Base-by-base conservation (phyloP, 2,797 vertebrate genomes). In the Lepus oiostolus region DNA sequence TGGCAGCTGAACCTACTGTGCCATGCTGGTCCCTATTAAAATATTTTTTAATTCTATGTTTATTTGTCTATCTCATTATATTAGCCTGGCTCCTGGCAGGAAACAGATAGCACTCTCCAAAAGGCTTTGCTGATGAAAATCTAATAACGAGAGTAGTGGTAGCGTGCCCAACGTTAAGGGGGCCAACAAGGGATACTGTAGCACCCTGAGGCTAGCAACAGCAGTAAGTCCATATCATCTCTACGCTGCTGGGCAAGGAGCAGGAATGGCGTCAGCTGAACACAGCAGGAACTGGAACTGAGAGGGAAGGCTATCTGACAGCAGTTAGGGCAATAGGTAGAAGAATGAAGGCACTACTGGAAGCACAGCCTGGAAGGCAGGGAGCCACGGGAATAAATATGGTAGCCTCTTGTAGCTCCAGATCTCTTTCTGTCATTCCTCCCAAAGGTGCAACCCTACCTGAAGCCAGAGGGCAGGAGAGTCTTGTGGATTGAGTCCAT, bases 41-140 rank as follows among this genome's bases (percentile, higher is more conserved):
- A 47, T 47, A 47, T 47, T 47, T 7, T 47, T 93, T 96, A 90
- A 90, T 72, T 81, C 82, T 47, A 14, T 82, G 63, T 94, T 81
- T 95, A 89, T 92, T 79, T 94, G n/a, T 85, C 92, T 77, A 21
- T 85, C 79, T 94, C 58, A 63, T 87, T 86, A 24, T 72, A 92
- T 83, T 91, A 91, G 67, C 47, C 65, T 80, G 50, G 62, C 42
- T 92, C 54, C 87, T 26, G 16, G 76, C 9, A 76, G 68, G 84
- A 93, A 91, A 84, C 67, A 94, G 79, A 88, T 83, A 75, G 50
- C 28, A 70, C 17, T 26, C 77, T 63, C 80, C n/a, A 58, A 91
- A 91, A 88, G 32, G 26, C 71, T 92, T 88, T 77, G 75, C 38
- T 50, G n/a, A 85, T 77, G 19, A 76, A 16, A 58, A 67, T 47